Conservation (phyloP, 2,113 vertebrate genomes). For the Rhineura floridana region DNA sequence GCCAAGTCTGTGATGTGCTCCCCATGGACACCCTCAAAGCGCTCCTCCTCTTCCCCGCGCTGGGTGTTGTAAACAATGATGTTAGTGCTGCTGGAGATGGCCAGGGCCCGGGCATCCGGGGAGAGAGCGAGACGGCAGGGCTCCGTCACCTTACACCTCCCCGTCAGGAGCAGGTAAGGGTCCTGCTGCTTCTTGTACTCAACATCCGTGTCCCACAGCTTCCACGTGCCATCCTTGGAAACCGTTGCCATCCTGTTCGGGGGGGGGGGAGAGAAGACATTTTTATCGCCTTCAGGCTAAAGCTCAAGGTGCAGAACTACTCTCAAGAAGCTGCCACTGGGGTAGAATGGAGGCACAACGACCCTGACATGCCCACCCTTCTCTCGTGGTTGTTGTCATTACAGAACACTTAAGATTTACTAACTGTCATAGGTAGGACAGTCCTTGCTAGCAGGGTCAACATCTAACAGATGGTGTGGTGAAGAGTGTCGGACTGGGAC, state of each 20-base stretch:
- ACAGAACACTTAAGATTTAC: too few relatives aligned
- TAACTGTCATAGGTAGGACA: too few relatives aligned
- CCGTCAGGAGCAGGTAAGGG: slow-evolving; percentile 87
- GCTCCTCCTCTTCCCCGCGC: slow-evolving; percentile 84
- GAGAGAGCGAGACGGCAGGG: slow-evolving; percentile 84
- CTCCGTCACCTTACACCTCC: slow-evolving; percentile 73
- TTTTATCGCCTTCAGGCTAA: neutral
- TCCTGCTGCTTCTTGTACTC: slow-evolving; percentile 97
- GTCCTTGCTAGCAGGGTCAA: too few relatives aligned
- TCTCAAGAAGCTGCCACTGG: too few relatives aligned
- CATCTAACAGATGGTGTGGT: too few relatives aligned
- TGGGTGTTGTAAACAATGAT: slow-evolving; percentile 81
- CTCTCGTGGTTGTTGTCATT: too few relatives aligned
- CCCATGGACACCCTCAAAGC: slow-evolving; percentile 78
- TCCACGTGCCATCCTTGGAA: slow-evolving; percentile 95
- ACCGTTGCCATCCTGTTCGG: slow-evolving; percentile 88
- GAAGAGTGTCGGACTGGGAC: too few relatives aligned
- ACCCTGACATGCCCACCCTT: too few relatives aligned
- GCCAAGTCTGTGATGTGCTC: slow-evolving; percentile 78
- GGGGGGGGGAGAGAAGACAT: neutral
- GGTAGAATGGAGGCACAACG: too few relatives aligned
- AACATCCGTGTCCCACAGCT: slow-evolving; percentile 94
- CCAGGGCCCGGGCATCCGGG: slow-evolving; percentile 83
- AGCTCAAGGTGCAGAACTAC: too few relatives aligned
- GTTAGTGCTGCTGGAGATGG: slow-evolving; percentile 79